Percentiles rank a stretch among this genome's conserved stretches.
Conservation (phyloP, 2,113 vertebrate genomes). For the Myotis lucifugus region DNA sequence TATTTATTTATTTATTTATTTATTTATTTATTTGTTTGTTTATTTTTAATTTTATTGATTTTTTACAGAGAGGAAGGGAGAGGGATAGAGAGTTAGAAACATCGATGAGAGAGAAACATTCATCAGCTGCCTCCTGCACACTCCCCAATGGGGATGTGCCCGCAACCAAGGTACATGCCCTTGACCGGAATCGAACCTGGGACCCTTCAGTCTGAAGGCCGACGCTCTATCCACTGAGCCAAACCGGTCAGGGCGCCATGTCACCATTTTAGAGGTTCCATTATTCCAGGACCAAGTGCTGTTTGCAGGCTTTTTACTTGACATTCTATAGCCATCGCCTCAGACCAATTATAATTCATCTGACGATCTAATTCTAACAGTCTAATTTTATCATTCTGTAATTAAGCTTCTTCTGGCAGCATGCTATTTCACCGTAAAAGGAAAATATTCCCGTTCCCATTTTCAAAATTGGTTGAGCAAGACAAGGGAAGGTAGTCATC, state of each 20-base stretch:
- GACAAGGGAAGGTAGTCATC: background rate
- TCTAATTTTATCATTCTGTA: conserved; percentile 76
- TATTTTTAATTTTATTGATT: too few species aligned
- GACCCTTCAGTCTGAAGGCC: too few species aligned
- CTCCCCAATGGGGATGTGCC: too few species aligned
- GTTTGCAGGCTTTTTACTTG: conserved; percentile 42
- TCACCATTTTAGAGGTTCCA: conserved; percentile 12
- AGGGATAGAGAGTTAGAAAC: too few species aligned
- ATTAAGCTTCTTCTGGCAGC: conserved; percentile 69
- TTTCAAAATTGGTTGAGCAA: conserved; percentile 54
- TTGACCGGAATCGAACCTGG: too few species aligned
- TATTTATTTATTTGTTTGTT: background rate
- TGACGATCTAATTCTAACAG: conserved; percentile 40
- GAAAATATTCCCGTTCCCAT: conserved; percentile 47
- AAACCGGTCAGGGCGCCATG: background rate
- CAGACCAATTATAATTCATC: conserved; percentile 76
- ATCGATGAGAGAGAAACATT: too few species aligned
- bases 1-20: background rate
- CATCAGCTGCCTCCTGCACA: too few species aligned
- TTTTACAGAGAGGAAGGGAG: too few species aligned
- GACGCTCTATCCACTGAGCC: too few species aligned
- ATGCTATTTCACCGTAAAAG: conserved; percentile 53
- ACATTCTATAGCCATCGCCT: conserved; percentile 14
- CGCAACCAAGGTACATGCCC: too few species aligned
- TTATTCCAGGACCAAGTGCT: conserved; percentile 47